Conservation (phyloP, 23 tunicate species). For the Aplidium turbinatum region DNA sequence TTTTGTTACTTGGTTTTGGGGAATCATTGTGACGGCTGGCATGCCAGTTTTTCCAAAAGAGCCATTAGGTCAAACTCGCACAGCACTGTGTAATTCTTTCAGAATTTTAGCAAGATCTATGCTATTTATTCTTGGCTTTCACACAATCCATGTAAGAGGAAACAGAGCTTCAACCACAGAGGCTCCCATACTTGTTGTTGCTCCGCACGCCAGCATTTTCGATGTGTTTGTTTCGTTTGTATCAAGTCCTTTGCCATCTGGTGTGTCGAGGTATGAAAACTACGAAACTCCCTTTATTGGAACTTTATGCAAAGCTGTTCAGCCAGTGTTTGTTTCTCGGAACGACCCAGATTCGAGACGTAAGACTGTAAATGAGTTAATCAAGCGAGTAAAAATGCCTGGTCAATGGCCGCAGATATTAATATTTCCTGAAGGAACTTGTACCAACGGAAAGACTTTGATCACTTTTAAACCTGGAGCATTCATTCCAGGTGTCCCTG, state of each 20-base stretch:
- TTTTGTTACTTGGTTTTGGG: conserved; percentile 18
- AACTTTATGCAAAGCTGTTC: conserved; percentile 55
- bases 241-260: conserved; percentile 42
- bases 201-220: conserved; percentile 70
- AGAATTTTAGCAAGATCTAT: conserved; percentile 22
- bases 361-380: conserved; percentile 43
- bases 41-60: neutral
- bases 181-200: conserved; percentile 61
- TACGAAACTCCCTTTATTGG: conserved; percentile 50
- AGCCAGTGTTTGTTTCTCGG: conserved; percentile 73
- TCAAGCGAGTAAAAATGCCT: conserved; percentile 41
- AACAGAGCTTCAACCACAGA: conserved; percentile 47
- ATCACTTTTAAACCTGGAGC: conserved; percentile 80
- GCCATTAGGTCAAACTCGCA: conserved; percentile 23
- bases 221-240: conserved; percentile 48
- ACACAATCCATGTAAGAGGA: conserved; percentile 50
- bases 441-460: conserved; percentile 62
- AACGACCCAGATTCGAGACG: conserved; percentile 61
- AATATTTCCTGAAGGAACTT: conserved; percentile 86
- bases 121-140: conserved; percentile 52
- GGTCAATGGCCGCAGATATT: conserved; percentile 67
- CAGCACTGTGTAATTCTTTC: conserved; percentile 3
- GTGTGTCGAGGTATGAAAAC: conserved; percentile 49
- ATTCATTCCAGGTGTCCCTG: conserved; percentile 73
- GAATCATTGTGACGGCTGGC: conserved; percentile 18